Percentiles rank a stretch among this genome's conserved stretches.
Evolutionary conservation across 2,113 vertebrate species (phyloP).

Genomic region (Poecilia latipinna): DNA sequence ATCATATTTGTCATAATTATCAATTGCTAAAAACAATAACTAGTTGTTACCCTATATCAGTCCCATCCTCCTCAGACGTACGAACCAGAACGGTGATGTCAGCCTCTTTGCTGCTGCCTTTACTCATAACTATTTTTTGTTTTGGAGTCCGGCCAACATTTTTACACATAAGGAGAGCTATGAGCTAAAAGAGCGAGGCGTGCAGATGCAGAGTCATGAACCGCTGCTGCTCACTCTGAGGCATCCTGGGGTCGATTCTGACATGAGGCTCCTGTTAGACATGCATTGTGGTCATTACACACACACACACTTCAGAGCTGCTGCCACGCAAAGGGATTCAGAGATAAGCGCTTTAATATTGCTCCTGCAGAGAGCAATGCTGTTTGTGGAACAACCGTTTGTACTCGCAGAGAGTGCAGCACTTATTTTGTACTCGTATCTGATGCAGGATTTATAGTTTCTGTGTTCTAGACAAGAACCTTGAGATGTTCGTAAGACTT

Average conservation of each 20-base stretch:
- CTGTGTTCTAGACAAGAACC: slow-evolving; percentile 24
- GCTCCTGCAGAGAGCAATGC: slow-evolving; percentile 16
- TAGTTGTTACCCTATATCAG: background rate
- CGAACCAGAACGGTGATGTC: background rate
- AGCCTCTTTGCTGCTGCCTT: slow-evolving; percentile 27
- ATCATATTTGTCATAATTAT: too few species aligned
- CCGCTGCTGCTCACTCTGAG: slow-evolving; percentile 5
- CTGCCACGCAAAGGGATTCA: slow-evolving; percentile 15
- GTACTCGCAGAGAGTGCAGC: slow-evolving; percentile 31
- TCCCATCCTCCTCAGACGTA: background rate
- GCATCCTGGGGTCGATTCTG: slow-evolving; percentile 31
- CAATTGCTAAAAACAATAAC: too few species aligned
- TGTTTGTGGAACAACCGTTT: slow-evolving; percentile 22
- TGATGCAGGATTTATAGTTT: slow-evolving; percentile 36
- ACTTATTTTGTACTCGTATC: slow-evolving; percentile 47
- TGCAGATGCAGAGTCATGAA: slow-evolving; percentile 18
- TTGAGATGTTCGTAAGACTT: slow-evolving; percentile 43
- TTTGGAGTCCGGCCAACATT: slow-evolving; percentile 21
- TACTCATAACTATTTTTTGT: slow-evolving; percentile 47
- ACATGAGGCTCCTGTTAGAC: slow-evolving; percentile 42
- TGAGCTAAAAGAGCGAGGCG: slow-evolving; percentile 20
- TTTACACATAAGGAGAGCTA: slow-evolving; percentile 28
- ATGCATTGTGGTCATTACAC: slow-evolving; percentile 32
- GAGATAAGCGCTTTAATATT: slow-evolving; percentile 24
- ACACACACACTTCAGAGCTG: slow-evolving; percentile 9